A percentile compares a stretch with the other conserved stretches of the same genome.
phyloP scores from a whole-genome alignment of 1,140 invertebrate species.

The Drosophila sproati region DNA sequence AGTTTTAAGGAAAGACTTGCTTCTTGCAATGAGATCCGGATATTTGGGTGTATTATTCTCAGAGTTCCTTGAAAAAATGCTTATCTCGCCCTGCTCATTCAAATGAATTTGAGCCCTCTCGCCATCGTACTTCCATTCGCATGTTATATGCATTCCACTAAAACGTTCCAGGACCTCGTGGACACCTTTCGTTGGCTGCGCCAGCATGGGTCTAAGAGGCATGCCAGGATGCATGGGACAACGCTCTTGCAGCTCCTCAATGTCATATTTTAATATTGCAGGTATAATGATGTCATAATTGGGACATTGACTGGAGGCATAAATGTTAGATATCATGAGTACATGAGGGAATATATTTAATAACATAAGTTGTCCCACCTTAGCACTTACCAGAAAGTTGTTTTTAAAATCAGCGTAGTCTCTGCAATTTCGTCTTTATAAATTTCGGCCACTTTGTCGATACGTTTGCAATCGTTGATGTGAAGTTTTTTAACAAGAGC shows the following conservation, averaged over 20 bases:
- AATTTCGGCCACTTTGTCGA: slow-evolving; percentile 87
- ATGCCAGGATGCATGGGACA: slow-evolving; percentile 97
- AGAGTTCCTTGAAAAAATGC: slow-evolving; percentile 98
- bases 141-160: slow-evolving; percentile 96
- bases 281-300: slow-evolving; percentile 96
- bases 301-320: slow-evolving; percentile 93
- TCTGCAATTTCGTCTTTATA: slow-evolving; percentile 92
- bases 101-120: slow-evolving; percentile 98
- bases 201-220: slow-evolving; percentile 99
- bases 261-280: slow-evolving; percentile 91
- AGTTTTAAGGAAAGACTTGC: slow-evolving; percentile 87
- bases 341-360: neutral
- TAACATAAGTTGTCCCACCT: neutral
- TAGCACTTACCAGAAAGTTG: slow-evolving; percentile 94
- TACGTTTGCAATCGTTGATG: slow-evolving; percentile 87
- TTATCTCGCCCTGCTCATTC: slow-evolving; percentile 88
- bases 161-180: slow-evolving; percentile 96
- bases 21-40: slow-evolving; percentile 95
- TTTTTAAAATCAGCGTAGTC: slow-evolving; percentile 93
- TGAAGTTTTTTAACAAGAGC: slow-evolving; percentile 89
- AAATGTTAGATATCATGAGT: too few species aligned
- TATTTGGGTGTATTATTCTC: slow-evolving; percentile 99
- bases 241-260: slow-evolving; percentile 91
- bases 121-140: slow-evolving; percentile 99
- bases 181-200: slow-evolving; percentile 97